Percentiles rank a stretch among this genome's conserved stretches.
Conservation (phyloP, 1,140 invertebrate species). For the Drosophila tropicalis region DNA sequence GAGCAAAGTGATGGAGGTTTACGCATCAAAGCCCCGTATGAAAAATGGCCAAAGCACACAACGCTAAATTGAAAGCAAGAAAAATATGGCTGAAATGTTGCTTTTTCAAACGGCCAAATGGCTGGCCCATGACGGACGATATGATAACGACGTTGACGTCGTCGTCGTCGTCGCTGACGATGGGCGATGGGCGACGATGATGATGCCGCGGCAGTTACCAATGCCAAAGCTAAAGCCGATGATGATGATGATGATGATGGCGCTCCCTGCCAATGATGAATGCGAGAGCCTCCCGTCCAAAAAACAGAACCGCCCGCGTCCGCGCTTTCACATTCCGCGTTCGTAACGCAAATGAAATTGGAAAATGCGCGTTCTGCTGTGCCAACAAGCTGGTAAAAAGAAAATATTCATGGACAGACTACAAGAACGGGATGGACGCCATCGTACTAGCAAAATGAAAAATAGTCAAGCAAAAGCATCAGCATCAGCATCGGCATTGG, state of each 20-base stretch:
- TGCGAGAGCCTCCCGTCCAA: slow-evolving; percentile 33
- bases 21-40: slow-evolving; percentile 77
- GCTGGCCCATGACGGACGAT: slow-evolving; percentile 35
- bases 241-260: slow-evolving; percentile 39
- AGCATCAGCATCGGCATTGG: background rate
- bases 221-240: slow-evolving; percentile 37
- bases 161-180: slow-evolving; percentile 4
- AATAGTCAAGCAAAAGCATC: slow-evolving; percentile 69
- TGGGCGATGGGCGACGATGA: too few species aligned
- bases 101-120: slow-evolving; percentile 75
- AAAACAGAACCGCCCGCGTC: slow-evolving; percentile 29
- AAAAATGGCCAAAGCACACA: slow-evolving; percentile 78
- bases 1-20: slow-evolving; percentile 39
- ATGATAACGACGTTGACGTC: too few species aligned
- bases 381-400: slow-evolving; percentile 59
- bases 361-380: slow-evolving; percentile 66
- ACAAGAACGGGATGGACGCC: slow-evolving; percentile 21
- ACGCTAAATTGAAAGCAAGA: slow-evolving; percentile 78
- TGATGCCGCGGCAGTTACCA: slow-evolving; percentile 20
- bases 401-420: slow-evolving; percentile 54
- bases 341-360: slow-evolving; percentile 77
- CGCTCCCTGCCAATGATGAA: slow-evolving; percentile 69
- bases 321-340: slow-evolving; percentile 70
- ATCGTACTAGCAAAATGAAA: slow-evolving; percentile 67
- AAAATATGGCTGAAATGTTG: slow-evolving; percentile 80